Evolutionary conservation across 2,113 vertebrate genomes (phyloP), one percentile per base, ranked within the genome.

Genomic region (Mohoua ochrocephala): DNA sequence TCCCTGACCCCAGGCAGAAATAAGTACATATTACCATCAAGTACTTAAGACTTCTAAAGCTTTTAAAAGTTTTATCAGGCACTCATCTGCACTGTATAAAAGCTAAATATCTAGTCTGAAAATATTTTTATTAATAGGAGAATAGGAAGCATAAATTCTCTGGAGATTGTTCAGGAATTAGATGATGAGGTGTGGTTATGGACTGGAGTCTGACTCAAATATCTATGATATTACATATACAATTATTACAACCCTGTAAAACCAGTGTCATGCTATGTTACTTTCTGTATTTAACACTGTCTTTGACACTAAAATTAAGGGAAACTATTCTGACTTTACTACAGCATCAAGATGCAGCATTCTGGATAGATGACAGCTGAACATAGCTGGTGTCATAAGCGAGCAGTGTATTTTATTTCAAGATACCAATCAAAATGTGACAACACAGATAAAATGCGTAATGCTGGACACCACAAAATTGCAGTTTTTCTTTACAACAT

Each of bases 1-100:
- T 70, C 64, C 73, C 76, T 93, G 47, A 89, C 91, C 71, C 27
- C 83, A 68, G 91, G 73, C 95, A 94, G 60, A 87, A 91, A 45
- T 45, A 67, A 81, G 20, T 20, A 67, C 28, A 5, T 44, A 67
- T 44, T 75, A 71, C 60, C 27, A 91, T 30, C 80, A 68, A 87
- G 56, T 26, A 60, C 64, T 86, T 74, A 41, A 27, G 78, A 56
- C 75, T 87, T 89, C 84, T 89, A 75, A 92, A 91, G 80, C 81
- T 70, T 67, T 81, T 44, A 27, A 13, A 91, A 84, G 49, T 74
- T 74, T 61, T 78, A 89, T 56, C 73, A 93, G 50, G 41, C 59
- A 20, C 15, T 67, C 56, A 80, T 74, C 60, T 81, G 63, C 35
- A 33, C 54, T 41, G 22, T 31, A 50, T 42, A 37, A 89, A 89